phyloP scores from a whole-genome alignment of 23 tunicate genomes.

The Phallusia fumigata region DNA sequence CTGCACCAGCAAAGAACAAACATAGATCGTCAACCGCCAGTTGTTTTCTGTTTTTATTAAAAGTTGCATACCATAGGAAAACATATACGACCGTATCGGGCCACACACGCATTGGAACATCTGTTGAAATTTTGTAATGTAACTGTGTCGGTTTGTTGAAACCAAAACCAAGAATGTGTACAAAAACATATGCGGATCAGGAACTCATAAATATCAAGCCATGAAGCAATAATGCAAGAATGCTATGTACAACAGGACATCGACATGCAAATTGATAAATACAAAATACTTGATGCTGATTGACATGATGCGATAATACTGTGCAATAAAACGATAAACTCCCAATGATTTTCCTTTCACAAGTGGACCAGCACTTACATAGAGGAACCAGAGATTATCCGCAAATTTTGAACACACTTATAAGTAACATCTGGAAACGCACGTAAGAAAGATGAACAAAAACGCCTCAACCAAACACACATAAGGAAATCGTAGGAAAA shows the following conservation, averaged over 20 bases:
- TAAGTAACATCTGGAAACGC: no score
- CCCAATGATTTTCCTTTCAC: no score
- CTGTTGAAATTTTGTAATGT: not conserved
- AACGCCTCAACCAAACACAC: no score
- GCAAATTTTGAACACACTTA: no score
- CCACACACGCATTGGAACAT: not conserved
- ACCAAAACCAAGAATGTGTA: not conserved
- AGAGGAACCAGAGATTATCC: no score
- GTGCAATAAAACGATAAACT: not conserved
- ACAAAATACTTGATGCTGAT: slow-evolving; percentile 1
- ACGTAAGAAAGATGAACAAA: no score
- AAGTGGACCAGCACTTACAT: no score
- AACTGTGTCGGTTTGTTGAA: not conserved
- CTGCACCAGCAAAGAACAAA: not conserved
- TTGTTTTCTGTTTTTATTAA: slow-evolving; percentile 5
- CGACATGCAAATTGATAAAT: not conserved
- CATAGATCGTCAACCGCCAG: not conserved
- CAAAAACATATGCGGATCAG: no score
- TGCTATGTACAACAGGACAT: not conserved
- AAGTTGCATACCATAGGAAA: not conserved
- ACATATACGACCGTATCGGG: not conserved
- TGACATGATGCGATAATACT: not conserved
- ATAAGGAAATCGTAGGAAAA: no score
- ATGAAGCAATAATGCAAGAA: not conserved
- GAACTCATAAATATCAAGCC: not conserved